A percentile compares a stretch with the other conserved stretches of the same genome.
Conservation (phyloP, 2,888 invertebrate species). For the Netelia virgata region DNA sequence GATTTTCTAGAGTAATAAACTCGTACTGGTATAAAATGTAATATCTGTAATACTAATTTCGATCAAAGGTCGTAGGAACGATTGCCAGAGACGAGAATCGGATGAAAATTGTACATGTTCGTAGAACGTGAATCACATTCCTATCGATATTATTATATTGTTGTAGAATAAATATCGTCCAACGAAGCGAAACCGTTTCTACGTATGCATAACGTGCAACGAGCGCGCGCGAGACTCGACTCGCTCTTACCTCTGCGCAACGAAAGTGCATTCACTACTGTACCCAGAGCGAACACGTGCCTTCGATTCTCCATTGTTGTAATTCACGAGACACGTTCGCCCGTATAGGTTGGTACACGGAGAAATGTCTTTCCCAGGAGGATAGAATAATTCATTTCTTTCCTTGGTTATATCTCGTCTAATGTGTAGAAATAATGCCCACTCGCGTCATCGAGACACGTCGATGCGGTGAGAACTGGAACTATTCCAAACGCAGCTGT, state of each 20-base stretch:
- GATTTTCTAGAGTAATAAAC: conserved; percentile 1
- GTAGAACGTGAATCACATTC: conserved; percentile 24
- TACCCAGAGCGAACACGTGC: conserved; percentile 45
- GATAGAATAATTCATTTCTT: conserved; percentile 33
- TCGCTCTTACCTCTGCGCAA: conserved; percentile 24
- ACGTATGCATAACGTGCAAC: conserved; percentile 6
- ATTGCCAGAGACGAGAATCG: conserved; percentile 18
- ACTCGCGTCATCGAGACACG: not conserved
- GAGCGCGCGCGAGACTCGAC: conserved; percentile 20
- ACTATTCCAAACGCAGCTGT: not conserved
- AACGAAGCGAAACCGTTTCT: conserved; percentile 26
- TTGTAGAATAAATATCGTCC: conserved; percentile 17
- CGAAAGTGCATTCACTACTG: conserved; percentile 43
- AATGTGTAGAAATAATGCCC: conserved; percentile 13
- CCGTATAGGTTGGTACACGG: conserved; percentile 11
- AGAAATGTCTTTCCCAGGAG: conserved; percentile 51
- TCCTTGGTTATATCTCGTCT: conserved; percentile 15
- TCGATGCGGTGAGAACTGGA: conserved; percentile 7
- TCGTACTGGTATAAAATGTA: conserved; percentile 6
- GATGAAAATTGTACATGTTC: conserved; percentile 9
- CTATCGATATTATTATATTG: conserved; percentile 39
- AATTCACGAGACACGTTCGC: conserved; percentile 1
- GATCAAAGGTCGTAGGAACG: conserved; percentile 36
- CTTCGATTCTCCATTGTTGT: conserved; percentile 46
- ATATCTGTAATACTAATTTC: conserved; percentile 18